Base-by-base conservation (phyloP, 1,140 invertebrate genomes). In the Apis florea region DNA sequence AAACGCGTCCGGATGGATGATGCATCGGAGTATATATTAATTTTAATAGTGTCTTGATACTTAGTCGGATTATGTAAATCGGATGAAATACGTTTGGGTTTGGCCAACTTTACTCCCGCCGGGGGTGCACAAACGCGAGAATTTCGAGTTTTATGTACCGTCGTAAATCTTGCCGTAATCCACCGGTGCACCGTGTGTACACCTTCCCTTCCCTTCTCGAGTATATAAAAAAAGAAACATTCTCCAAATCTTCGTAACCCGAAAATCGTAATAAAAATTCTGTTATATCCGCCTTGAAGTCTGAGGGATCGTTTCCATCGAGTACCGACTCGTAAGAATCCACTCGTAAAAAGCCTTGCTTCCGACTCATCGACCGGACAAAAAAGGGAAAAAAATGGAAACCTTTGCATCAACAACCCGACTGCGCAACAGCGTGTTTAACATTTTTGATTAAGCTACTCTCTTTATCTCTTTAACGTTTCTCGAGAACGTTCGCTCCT, bases 1-100 rank as follows among this genome's bases (percentile, higher is more conserved):
- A 72, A 59, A 72, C 19, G 54, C n/a, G 21, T 47, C 21, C 9
- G 21, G 54, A 13, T 47, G 21, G 54, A 21, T 59, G 70, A 26
- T 51, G 12, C 21, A 1, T 6, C 15, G 53, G 19, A 6, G 59
- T 53, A 75, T 64, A 64, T 75, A 75, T 75, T 64, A 63, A 75
- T 64, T 75, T 75, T 75, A 74, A 51, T 51, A 74, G 72, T 63
- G 47, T 74, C 72, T 19, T 61, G 72, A 59, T 74, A 63, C 47
- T 74, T 61, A 31, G 59, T 63, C 72, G 49, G 72, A 75, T 75
- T 75, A 75, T 75, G 72, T 63, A 75, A 75, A 75, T 75, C 72
- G 72, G 40, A 49, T 51, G 58, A 63, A 51, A 31, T 72, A 72
- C 59, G 54, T 47, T n/a, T 54, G 15, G 47, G 24, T 75, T 40